Evolutionary conservation across 2,797 vertebrate species (phyloP), one percentile per base, ranked within the genome.

Genomic region (Leuciscus waleckii): DNA sequence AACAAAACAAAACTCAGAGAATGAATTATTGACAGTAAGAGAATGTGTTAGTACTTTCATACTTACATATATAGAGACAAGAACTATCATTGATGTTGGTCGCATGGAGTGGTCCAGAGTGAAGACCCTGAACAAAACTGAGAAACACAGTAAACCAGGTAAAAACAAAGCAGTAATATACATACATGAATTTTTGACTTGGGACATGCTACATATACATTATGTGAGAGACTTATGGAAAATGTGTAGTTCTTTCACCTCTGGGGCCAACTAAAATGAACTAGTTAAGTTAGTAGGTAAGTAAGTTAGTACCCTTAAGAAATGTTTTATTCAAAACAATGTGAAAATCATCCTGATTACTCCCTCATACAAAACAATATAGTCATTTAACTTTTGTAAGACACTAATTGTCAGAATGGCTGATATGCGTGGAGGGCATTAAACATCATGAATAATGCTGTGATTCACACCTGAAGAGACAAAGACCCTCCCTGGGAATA

Each of bases 41-140:
- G 23, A 39, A 77, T 10, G 11, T 43, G 41, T 43, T 8, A 7
- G 37, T 23, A 29, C 46, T 32, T 43, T 82, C 16, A 65, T 49
- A 93, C 95, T 96, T 90, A 97, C 97, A 91, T 91, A 89, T 46
- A 97, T 78, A 1, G 86, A 90, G 80, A 97, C 63, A 0, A 82
- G 26, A 37, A 97, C 54, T 0, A 1, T 0, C 2, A 91, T 92
- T 0, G 84, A 19, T 2, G 86, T 21, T 1, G 97, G 97, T 37
- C 93, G 94, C 93, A 97, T 93, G 54, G 88, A 89, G 19, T 97
- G 96, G 87, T 97, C 94, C 84, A 98, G 90, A 61, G 93, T 93
- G 84, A 97, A 97, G 79, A 97, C 91, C 85, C 97, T 94, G 91
- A 94, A 96, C 0, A 61, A 86, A 49, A 97, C 97, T 96, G 79